These are phyloP conservation scores for Xanthorhoe spadicearia DNA, from an alignment of 2,888 invertebrate genomes.

Conservation along the genomic window DNA sequence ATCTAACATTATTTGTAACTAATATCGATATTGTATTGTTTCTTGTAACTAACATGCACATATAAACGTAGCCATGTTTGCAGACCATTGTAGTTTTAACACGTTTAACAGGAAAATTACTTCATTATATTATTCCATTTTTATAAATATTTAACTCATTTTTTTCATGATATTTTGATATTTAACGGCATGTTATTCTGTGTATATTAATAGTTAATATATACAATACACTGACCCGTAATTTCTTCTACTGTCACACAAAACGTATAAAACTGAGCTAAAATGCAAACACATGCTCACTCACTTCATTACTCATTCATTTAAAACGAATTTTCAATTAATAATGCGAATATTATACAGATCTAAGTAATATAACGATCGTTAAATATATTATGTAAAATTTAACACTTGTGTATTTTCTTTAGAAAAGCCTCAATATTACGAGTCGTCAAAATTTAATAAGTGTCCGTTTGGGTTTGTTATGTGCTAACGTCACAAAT, in stretches of 20 bases:
- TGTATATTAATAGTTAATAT: constrained; percentile 10
- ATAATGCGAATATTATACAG: constrained; percentile 61
- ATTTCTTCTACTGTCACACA: constrained; percentile 48
- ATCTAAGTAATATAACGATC: constrained; percentile 50
- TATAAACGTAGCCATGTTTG: not conserved
- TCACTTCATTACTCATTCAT: constrained; percentile 36
- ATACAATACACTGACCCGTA: constrained; percentile 63
- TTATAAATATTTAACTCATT: not conserved
- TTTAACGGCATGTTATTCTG: constrained; percentile 33
- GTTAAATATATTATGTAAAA: not conserved
- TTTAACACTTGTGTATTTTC: not conserved
- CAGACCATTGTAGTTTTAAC: constrained; percentile 14
- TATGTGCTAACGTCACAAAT: constrained; percentile 20
- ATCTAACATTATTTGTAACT: constrained; percentile 15
- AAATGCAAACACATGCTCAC: constrained; percentile 33
- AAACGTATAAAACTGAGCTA: constrained; percentile 21
- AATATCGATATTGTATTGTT: constrained; percentile 23
- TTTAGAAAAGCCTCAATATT: constrained; percentile 14
- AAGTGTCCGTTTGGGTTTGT: constrained; percentile 18
- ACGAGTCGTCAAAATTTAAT: constrained; percentile 1
- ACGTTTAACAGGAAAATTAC: constrained; percentile 6
- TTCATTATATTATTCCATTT: constrained; percentile 14
- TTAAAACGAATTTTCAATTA: constrained; percentile 34
- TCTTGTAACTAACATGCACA: constrained; percentile 16
- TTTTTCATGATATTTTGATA: constrained; percentile 12